These are phyloP conservation scores for Eptesicus fuscus DNA, from an alignment of 2,113 vertebrate species.

Conservation along the genomic window DNA sequence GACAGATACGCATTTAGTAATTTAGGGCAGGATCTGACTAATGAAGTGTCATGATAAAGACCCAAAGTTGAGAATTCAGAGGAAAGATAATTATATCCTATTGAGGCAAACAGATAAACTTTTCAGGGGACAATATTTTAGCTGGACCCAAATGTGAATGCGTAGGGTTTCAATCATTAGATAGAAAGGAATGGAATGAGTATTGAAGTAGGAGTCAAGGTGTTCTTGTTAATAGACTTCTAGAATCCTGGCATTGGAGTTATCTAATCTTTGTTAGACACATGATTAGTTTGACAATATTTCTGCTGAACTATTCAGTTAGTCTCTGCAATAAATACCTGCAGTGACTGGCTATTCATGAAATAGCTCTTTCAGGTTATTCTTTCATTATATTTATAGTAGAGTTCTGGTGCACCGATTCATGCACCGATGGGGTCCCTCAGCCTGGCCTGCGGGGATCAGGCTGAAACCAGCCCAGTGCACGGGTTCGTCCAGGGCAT, in stretches of 20 bases:
- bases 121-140: neutral
- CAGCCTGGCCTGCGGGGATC: no score
- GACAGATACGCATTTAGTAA: neutral
- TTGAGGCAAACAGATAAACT: neutral
- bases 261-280: neutral
- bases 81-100: neutral
- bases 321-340: neutral
- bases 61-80: neutral
- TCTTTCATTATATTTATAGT: neutral
- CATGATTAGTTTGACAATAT: neutral
- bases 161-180: neutral
- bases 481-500: no score
- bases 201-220: neutral
- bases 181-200: neutral
- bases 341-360: neutral
- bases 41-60: neutral
- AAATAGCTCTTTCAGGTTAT: neutral
- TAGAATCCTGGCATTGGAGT: neutral
- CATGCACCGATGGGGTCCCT: no score
- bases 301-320: neutral
- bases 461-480: no score
- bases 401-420: no score
- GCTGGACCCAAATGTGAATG: neutral
- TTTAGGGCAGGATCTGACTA: neutral
- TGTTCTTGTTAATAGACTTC: constrained; percentile 9